Base-by-base conservation (phyloP, 2,113 vertebrate species). In the Cyprinodon variegatus region DNA sequence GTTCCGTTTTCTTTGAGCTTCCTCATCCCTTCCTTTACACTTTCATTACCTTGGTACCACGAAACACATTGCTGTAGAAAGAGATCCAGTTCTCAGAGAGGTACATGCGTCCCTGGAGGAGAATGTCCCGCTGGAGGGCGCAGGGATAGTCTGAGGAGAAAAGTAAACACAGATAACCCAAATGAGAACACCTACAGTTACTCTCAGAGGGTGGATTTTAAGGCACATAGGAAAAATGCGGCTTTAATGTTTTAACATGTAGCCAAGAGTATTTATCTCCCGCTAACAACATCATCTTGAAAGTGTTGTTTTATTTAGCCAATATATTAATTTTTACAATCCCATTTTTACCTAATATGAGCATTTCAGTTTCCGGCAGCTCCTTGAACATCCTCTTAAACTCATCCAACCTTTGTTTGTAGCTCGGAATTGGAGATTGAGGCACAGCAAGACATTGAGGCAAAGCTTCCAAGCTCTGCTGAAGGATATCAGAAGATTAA, bases 51-150 rank as follows among this genome's bases (percentile, higher is more conserved):
- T 96, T 96, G 11, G 97, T 98, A 76, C 96, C 95, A 93, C 97
- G 88, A 88, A 99, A 98, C 82, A 99, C 96, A 85, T 96, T 96
- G 94, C 97, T 98, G 94, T 99, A 94, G 94, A 99, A 99, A 92
- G 96, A 98, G 48, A 99, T 90, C 93, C 94, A 96, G 86, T 95
- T 97, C 91, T 98, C 95, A 62, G 97, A 95, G 80, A 99, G 94
- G 88, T 96, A 99, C n/a, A 98, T 80, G 61, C 95, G 94, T 80
- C 97, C 97, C 80, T 98, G 97, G 48, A 98, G 94, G 86, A 98
- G 93, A 84, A 99, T 97, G 76, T 99, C 97, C 85, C 94, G 96
- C 92, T 98, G 97, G 69, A 99, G 95, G 12, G 97, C 97, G 87
- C 97, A 99, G 14, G 94, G 92, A 53, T 97, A 98, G 89, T 98